Evolutionary conservation across 1,140 invertebrate genomes (phyloP).

Genomic region (Tenebrio molitor): DNA sequence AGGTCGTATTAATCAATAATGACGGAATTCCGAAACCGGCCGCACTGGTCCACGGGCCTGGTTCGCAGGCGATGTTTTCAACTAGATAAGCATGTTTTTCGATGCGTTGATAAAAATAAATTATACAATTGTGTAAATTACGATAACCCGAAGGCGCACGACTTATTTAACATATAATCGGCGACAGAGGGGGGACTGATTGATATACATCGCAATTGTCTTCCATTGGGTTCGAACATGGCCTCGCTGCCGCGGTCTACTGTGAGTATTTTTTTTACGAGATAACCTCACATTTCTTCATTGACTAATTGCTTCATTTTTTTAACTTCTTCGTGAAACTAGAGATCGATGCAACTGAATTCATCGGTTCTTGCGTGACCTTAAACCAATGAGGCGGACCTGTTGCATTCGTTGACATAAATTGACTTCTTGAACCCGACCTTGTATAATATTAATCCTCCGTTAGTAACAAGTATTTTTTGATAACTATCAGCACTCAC

Average conservation of each 20-base stretch:
- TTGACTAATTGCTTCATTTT: not conserved
- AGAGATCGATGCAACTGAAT: too few species aligned
- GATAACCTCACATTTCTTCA: not conserved
- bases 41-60: not conserved
- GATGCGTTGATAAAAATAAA: conserved; percentile 25
- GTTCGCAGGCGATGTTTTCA: not conserved
- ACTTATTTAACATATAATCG: conserved; percentile 22
- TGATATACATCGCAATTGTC: conserved; percentile 14
- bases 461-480: conserved; percentile 21
- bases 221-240: conserved; percentile 8
- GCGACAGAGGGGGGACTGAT: not conserved
- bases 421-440: conserved; percentile 36
- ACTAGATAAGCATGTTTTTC: conserved; percentile 26
- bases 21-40: not conserved
- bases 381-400: not conserved
- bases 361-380: too few species aligned
- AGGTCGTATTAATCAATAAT: conserved; percentile 15
- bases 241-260: not conserved
- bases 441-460: conserved; percentile 9
- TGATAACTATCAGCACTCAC: too few species aligned
- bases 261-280: conserved; percentile 13
- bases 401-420: conserved; percentile 16
- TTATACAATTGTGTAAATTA: conserved; percentile 32
- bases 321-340: too few species aligned
- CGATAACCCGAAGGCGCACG: conserved; percentile 25